These are phyloP conservation scores for Apamea sordens DNA, from an alignment of 2,888 invertebrate species.

Conservation along the genomic window DNA sequence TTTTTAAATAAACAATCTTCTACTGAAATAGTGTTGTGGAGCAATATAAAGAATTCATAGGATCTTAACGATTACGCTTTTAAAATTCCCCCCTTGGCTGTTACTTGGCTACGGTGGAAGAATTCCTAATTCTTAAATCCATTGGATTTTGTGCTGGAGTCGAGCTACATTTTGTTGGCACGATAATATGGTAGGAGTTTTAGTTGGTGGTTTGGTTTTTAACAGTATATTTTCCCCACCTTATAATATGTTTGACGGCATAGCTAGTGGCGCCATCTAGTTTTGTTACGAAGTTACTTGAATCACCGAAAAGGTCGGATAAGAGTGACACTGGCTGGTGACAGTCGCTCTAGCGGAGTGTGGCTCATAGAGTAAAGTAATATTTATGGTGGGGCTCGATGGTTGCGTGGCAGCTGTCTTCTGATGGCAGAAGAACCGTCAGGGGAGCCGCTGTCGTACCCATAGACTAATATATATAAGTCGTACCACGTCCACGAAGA, in stretches of 20 bases:
- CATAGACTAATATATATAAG: too few species aligned
- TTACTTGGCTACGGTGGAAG: constrained; percentile 5
- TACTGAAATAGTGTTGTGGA: constrained; percentile 21
- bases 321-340: background rate
- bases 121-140: constrained; percentile 45
- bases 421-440: background rate
- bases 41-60: constrained; percentile 53
- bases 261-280: background rate
- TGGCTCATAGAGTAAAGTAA: too few species aligned
- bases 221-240: background rate
- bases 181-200: constrained; percentile 6
- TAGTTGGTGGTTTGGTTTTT: background rate
- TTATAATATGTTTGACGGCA: background rate
- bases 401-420: background rate
- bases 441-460: background rate
- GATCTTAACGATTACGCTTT: constrained; percentile 51
- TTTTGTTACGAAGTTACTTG: background rate
- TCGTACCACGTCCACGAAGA: background rate
- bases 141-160: constrained; percentile 12
- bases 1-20: constrained; percentile 49
- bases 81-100: constrained; percentile 42
- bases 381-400: too few species aligned
- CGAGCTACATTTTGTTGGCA: background rate
- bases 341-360: background rate
- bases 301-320: background rate